Conservation (phyloP, 2,888 invertebrate species). For the Scaptomyza tumidula region DNA sequence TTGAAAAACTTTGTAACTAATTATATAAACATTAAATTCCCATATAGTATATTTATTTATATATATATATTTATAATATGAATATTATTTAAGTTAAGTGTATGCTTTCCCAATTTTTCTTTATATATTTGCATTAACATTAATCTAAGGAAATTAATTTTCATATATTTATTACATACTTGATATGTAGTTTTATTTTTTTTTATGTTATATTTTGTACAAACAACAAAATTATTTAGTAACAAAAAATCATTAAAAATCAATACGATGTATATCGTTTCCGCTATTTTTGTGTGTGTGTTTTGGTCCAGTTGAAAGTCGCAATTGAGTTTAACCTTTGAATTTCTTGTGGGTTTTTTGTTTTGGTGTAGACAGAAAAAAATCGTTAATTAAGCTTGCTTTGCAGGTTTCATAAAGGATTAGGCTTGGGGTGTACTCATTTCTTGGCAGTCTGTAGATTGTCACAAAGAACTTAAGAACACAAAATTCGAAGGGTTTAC, state of each 20-base stretch:
- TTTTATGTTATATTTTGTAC: conserved; percentile 22
- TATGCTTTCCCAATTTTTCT: conserved; percentile 72
- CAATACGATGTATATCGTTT: conserved; percentile 1
- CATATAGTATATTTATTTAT: background rate
- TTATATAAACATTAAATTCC: conserved; percentile 27
- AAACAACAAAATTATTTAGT: conserved; percentile 39
- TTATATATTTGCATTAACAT: conserved; percentile 55
- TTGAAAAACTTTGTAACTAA: conserved; percentile 44
- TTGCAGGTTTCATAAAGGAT: background rate
- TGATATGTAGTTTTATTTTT: conserved; percentile 65
- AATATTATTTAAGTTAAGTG: conserved; percentile 63
- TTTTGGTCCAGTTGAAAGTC: conserved; percentile 66
- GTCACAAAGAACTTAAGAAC: conserved; percentile 60
- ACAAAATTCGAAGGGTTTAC: conserved; percentile 43
- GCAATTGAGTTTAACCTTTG: conserved; percentile 10
- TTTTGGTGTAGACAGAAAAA: conserved; percentile 34
- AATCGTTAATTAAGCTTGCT: conserved; percentile 17
- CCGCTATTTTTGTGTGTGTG: conserved; percentile 39
- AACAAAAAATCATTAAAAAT: conserved; percentile 4
- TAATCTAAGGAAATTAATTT: conserved; percentile 52
- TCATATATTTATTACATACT: conserved; percentile 60
- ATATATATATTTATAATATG: conserved; percentile 18
- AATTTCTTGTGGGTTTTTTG: conserved; percentile 26
- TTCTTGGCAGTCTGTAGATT: conserved; percentile 73
- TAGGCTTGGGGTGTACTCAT: conserved; percentile 22